phyloP scores from a whole-genome alignment of 2,113 vertebrate genomes.

The Macquaria ambigua region DNA sequence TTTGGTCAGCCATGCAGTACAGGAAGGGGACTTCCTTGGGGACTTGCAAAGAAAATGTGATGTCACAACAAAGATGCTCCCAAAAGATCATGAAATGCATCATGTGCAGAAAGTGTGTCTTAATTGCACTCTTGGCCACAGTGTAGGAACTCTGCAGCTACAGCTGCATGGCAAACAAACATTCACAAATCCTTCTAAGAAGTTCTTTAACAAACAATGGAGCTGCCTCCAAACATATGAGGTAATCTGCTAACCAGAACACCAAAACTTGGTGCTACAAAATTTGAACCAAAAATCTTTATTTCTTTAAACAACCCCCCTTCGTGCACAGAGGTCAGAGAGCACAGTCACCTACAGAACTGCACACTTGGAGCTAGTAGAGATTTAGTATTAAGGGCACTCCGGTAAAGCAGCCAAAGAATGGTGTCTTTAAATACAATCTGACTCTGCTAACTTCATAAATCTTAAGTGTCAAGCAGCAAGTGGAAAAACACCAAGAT shows the following conservation, averaged over 20 bases:
- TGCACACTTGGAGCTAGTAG: neutral
- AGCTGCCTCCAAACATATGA: neutral
- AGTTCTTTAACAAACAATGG: no score
- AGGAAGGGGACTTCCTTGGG: no score
- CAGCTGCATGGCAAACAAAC: no score
- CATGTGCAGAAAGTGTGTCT: neutral
- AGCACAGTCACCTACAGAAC: neutral
- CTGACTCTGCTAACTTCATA: neutral
- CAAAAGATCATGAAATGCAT: neutral
- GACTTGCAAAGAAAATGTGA: neutral
- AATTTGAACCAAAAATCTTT: neutral
- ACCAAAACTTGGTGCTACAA: neutral
- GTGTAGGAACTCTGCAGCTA: no score
- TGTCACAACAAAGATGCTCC: neutral
- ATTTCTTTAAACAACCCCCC: neutral
- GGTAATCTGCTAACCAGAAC: neutral
- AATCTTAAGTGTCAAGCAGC: neutral
- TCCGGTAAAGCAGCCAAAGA: neutral
- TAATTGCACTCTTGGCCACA: neutral
- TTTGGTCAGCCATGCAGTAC: neutral
- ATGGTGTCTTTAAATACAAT: neutral
- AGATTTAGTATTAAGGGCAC: neutral
- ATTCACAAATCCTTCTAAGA: no score
- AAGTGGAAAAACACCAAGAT: neutral
- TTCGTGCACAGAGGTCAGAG: neutral